Conservation (phyloP, 2,113 vertebrate species). For the Colaptes auratus region DNA sequence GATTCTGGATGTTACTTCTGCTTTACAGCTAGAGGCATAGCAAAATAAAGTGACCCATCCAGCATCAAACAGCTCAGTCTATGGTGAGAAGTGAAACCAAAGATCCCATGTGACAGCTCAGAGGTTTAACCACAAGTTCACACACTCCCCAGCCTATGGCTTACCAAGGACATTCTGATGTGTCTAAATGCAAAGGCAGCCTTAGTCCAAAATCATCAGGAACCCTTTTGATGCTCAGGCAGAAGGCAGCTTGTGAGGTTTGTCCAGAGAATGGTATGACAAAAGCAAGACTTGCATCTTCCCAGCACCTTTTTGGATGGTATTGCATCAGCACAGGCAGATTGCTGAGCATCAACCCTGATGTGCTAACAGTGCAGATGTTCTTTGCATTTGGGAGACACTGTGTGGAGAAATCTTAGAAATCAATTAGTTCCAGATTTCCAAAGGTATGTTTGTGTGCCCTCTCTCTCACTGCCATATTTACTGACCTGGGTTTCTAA, state of each 20-base stretch:
- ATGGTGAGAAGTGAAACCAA: background rate
- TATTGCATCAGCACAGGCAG: background rate
- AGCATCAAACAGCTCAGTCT: background rate
- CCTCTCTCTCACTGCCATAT: background rate
- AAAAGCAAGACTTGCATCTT: background rate
- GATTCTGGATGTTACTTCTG: background rate
- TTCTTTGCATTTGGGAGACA: background rate
- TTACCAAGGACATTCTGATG: background rate
- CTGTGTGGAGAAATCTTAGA: background rate
- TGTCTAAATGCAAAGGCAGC: background rate
- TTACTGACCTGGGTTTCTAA: background rate
- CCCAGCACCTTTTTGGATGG: background rate
- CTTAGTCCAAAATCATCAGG: background rate
- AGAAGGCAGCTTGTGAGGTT: background rate
- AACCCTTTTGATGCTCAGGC: background rate
- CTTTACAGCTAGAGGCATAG: background rate
- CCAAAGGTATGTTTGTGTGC: background rate
- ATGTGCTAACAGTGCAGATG: background rate
- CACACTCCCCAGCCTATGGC: background rate
- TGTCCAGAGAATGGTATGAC: background rate
- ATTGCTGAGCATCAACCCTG: background rate
- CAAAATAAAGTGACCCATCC: background rate
- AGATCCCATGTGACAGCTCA: background rate
- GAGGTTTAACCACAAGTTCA: background rate
- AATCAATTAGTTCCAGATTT: conserved; percentile 9